A percentile compares a stretch with the other conserved stretches of the same genome.
phyloP scores from a whole-genome alignment of 2,888 invertebrate genomes.

The Sminthurinus aureus region DNA sequence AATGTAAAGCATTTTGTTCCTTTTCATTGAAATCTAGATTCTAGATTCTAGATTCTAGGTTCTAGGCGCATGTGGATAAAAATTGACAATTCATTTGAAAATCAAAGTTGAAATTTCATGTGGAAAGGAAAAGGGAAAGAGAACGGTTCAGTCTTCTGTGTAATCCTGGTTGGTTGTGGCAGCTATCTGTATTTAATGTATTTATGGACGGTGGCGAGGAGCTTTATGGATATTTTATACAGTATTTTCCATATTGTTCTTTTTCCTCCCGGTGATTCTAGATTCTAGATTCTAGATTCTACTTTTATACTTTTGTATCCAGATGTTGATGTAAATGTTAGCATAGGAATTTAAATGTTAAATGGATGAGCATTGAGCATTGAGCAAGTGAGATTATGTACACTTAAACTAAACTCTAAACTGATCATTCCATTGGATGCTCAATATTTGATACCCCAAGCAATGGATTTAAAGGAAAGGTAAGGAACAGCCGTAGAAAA shows the following conservation, averaged over 20 bases:
- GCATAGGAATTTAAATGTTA: too few species aligned
- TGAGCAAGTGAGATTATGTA: too few species aligned
- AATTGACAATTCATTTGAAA: background rate
- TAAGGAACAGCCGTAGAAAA: background rate
- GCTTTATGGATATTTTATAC: slow-evolving; percentile 13
- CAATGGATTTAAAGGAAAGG: background rate
- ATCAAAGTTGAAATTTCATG: background rate
- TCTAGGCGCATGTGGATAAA: background rate
- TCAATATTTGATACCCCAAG: background rate
- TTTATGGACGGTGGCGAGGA: too few species aligned
- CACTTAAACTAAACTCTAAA: too few species aligned
- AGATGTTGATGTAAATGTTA: background rate
- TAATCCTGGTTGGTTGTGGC: background rate
- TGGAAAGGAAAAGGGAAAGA: background rate
- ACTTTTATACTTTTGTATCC: background rate
- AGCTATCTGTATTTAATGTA: too few species aligned
- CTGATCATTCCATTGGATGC: too few species aligned
- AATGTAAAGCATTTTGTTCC: too few species aligned
- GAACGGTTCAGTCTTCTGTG: background rate
- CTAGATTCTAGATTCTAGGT: too few species aligned
- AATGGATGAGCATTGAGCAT: too few species aligned
- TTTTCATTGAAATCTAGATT: background rate
- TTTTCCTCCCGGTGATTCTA: background rate
- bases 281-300: too few species aligned
- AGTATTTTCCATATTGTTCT: background rate